Conservation (phyloP, 92 coral and sea anemone species). For the Zoanthus solanderi region DNA sequence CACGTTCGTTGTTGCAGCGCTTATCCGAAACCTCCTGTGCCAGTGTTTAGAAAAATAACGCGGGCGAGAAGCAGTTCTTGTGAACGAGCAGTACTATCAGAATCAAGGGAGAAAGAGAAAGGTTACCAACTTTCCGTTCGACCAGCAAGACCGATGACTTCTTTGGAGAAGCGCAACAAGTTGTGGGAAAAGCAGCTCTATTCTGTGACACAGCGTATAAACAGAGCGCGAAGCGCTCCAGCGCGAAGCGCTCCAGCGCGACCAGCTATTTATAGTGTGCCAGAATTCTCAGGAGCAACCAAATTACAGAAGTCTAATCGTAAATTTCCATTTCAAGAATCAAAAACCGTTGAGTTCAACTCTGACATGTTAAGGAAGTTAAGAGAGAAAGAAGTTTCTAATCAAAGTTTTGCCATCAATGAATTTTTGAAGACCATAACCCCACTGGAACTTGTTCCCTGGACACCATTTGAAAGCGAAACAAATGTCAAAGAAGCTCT, state of each 20-base stretch:
- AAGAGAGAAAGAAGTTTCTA: slow-evolving; percentile 70
- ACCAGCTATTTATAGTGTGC: slow-evolving; percentile 69
- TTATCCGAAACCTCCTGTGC: slow-evolving; percentile 84
- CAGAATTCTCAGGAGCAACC: slow-evolving; percentile 64
- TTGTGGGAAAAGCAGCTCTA: slow-evolving; percentile 86
- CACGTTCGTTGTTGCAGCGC: slow-evolving; percentile 81
- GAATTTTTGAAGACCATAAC: slow-evolving; percentile 72
- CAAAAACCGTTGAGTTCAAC: slow-evolving; percentile 61
- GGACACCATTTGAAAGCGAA: slow-evolving; percentile 74
- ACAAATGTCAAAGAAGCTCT: slow-evolving; percentile 10
- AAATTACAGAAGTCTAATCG: slow-evolving; percentile 23
- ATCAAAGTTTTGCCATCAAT: slow-evolving; percentile 73
- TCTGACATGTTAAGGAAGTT: slow-evolving; percentile 62
- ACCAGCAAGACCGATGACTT: slow-evolving; percentile 83
- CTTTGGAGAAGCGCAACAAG: slow-evolving; percentile 78
- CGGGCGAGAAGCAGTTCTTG: slow-evolving; percentile 72
- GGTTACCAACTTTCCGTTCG: background rate
- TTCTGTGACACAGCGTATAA: slow-evolving; percentile 80
- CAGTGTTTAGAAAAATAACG: slow-evolving; percentile 51
- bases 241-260: slow-evolving; percentile 90
- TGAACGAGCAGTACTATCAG: slow-evolving; percentile 46
- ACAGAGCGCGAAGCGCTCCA: slow-evolving; percentile 95
- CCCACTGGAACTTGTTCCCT: slow-evolving; percentile 76
- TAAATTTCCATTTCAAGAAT: slow-evolving; percentile 25
- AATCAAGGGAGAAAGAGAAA: background rate